Percentiles rank a stretch among this genome's conserved stretches.
Conservation (phyloP, 2,888 invertebrate species). For the Caenorhabditis panamensis region DNA sequence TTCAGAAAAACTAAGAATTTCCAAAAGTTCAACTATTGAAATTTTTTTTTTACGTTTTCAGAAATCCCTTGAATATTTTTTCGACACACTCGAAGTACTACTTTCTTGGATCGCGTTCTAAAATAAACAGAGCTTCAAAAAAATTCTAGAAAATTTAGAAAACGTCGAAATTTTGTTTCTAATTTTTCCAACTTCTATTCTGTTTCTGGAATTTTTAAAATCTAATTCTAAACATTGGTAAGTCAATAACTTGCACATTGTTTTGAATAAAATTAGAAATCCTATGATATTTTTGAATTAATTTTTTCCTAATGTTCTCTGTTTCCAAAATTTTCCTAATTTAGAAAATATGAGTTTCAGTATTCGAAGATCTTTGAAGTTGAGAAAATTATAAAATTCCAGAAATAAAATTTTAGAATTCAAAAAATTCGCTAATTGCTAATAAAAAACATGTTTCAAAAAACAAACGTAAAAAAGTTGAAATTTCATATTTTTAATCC, state of each 20-base stretch:
- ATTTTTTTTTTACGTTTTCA: background rate
- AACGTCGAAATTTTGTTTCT: background rate
- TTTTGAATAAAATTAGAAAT: background rate
- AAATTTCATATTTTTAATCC: no score
- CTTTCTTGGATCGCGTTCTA: no score
- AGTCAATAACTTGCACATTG: background rate
- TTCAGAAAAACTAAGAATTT: no score
- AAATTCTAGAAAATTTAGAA: background rate
- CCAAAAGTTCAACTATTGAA: background rate
- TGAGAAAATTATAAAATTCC: no score
- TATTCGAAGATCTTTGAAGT: no score
- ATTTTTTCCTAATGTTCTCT: no score
- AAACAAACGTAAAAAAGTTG: no score
- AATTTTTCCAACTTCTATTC: background rate
- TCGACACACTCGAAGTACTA: background rate
- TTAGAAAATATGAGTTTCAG: no score
- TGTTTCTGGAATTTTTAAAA: background rate
- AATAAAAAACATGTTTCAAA: no score
- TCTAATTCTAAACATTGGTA: background rate
- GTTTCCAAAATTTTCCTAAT: no score
- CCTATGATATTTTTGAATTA: background rate
- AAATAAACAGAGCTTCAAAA: no score
- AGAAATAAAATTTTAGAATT: no score
- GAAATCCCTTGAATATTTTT: conserved; percentile 3
- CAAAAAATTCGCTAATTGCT: background rate